phyloP scores from a whole-genome alignment of 2,113 vertebrate genomes.

The Lophotis ruficrista region DNA sequence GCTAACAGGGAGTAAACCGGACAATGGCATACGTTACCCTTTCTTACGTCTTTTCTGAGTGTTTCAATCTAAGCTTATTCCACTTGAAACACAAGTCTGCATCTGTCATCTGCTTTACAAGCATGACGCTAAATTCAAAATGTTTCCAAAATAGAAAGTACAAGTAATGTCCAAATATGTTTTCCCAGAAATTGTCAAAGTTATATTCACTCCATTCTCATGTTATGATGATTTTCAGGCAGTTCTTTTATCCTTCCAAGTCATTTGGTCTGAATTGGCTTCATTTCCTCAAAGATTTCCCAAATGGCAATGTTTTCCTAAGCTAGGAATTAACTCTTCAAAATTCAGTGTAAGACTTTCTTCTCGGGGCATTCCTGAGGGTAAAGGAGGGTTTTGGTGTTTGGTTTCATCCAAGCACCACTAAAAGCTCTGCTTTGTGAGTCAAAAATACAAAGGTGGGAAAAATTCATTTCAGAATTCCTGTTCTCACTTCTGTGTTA shows the following conservation, averaged over 20 bases:
- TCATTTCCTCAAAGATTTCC: neutral
- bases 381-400: neutral
- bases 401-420: neutral
- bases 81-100: neutral
- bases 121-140: neutral
- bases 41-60: neutral
- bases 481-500: neutral
- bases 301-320: neutral
- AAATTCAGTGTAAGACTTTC: neutral
- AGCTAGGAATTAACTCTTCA: neutral
- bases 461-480: neutral
- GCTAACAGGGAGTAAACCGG: neutral
- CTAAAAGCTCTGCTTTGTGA: neutral
- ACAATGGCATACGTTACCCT: neutral
- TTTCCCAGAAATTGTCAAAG: neutral
- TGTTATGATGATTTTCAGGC: neutral
- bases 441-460: neutral
- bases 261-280: neutral
- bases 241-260: neutral
- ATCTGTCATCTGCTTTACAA: neutral
- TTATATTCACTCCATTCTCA: neutral
- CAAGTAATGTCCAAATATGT: neutral
- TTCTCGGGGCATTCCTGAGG: neutral
- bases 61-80: neutral
- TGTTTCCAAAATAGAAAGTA: neutral